Evolutionary conservation across 2,113 vertebrate species (phyloP).

Genomic region (Plectropomus leopardus): DNA sequence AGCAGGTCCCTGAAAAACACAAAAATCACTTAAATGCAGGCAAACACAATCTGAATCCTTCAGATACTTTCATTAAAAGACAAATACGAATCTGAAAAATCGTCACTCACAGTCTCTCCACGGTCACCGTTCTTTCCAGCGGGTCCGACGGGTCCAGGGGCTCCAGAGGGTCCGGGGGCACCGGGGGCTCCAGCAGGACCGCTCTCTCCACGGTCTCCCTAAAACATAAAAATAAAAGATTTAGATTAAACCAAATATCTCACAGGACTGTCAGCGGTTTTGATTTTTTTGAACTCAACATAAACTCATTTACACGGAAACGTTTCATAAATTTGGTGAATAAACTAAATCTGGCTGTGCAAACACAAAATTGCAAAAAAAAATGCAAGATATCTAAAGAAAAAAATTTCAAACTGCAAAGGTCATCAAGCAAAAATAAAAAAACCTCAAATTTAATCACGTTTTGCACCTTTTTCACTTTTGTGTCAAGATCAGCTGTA

Average conservation of each 20-base stretch:
- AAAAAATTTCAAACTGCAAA: too few species aligned
- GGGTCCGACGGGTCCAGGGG: constrained; percentile 94
- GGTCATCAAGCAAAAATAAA: too few species aligned
- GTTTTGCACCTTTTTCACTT: too few species aligned
- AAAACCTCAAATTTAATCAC: too few species aligned
- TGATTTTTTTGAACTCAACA: too few species aligned
- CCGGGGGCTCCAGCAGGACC: constrained; percentile 91
- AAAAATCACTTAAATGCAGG: not conserved
- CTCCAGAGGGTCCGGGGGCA: constrained; percentile 95
- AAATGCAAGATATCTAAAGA: too few species aligned
- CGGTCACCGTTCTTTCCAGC: constrained; percentile 97
- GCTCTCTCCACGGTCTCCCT: constrained; percentile 96
- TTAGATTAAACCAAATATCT: not conserved
- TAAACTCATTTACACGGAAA: too few species aligned
- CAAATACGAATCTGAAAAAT: not conserved
- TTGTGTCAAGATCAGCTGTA: too few species aligned
- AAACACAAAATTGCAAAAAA: too few species aligned
- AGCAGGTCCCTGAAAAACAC: constrained; percentile 89
- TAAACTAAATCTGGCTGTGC: too few species aligned
- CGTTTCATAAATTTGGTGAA: too few species aligned
- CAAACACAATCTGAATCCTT: not conserved
- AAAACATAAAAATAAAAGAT: constrained; percentile 16
- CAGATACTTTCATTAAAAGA: not conserved
- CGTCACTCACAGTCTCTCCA: constrained; percentile 93
- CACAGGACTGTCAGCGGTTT: too few species aligned